Evolutionary conservation across 2,113 vertebrate genomes (phyloP).

Genomic region (Neolamprologus kungweensis): DNA sequence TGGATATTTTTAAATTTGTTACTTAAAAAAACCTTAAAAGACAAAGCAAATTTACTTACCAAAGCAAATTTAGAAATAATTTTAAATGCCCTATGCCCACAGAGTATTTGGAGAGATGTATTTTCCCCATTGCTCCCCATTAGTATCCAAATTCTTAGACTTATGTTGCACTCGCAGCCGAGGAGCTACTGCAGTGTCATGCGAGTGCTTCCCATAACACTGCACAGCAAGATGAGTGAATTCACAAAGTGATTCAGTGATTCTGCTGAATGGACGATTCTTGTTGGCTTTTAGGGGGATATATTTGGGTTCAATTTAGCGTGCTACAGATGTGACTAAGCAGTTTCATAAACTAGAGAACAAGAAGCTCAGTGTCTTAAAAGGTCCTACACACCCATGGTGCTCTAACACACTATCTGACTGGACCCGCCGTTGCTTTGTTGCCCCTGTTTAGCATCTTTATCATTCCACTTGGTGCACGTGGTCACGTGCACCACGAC

Average conservation of each 20-base stretch:
- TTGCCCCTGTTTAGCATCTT: background rate
- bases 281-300: background rate
- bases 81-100: background rate
- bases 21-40: background rate
- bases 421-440: background rate
- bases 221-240: background rate
- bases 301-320: background rate
- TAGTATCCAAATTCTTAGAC: constrained; percentile 1
- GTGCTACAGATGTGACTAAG: background rate
- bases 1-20: background rate
- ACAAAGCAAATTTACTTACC: background rate
- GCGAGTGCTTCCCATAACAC: background rate
- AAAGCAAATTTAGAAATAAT: background rate
- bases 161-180: background rate
- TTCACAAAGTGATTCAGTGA: background rate
- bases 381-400: background rate
- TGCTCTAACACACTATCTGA: background rate
- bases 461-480: background rate
- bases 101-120: background rate
- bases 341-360: background rate
- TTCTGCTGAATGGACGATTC: background rate
- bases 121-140: constrained; percentile 1
- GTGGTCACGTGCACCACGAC: background rate
- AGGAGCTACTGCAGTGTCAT: background rate
- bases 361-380: background rate